Conservation (phyloP, 2,113 vertebrate genomes). For the Fukomys damarensis region DNA sequence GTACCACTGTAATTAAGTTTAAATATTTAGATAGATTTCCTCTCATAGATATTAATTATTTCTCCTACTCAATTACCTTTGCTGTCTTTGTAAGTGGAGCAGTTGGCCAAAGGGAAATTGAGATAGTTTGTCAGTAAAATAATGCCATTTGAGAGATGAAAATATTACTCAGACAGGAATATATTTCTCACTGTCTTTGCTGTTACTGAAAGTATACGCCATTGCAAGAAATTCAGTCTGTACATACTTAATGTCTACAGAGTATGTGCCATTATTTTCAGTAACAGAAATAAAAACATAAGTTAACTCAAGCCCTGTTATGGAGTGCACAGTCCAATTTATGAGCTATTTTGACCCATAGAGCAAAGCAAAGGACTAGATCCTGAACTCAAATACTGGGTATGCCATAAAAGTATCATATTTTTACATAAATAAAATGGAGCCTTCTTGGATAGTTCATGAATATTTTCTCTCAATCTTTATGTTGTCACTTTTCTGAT, state of each 20-base stretch:
- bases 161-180: not conserved
- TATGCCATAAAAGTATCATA: not conserved
- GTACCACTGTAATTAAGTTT: not conserved
- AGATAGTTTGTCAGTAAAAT: not conserved
- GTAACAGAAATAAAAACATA: not conserved
- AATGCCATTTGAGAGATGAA: not conserved
- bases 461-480: not conserved
- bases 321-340: not conserved
- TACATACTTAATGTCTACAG: not conserved
- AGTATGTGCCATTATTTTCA: not conserved
- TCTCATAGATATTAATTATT: not conserved
- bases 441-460: not conserved
- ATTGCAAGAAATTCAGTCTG: not conserved
- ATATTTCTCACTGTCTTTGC: not conserved
- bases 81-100: not conserved
- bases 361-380: not conserved
- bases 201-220: not conserved
- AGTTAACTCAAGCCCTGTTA: not conserved
- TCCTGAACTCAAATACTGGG: not conserved
- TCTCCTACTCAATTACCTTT: not conserved
- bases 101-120: not conserved
- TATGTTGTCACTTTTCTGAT: not conserved
- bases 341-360: not conserved
- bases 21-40: not conserved
- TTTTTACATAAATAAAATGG: not conserved